These are phyloP conservation scores for Lepidocyrtinus sp. DNA, from an alignment of 2,888 invertebrate genomes.

Conservation along the genomic window DNA sequence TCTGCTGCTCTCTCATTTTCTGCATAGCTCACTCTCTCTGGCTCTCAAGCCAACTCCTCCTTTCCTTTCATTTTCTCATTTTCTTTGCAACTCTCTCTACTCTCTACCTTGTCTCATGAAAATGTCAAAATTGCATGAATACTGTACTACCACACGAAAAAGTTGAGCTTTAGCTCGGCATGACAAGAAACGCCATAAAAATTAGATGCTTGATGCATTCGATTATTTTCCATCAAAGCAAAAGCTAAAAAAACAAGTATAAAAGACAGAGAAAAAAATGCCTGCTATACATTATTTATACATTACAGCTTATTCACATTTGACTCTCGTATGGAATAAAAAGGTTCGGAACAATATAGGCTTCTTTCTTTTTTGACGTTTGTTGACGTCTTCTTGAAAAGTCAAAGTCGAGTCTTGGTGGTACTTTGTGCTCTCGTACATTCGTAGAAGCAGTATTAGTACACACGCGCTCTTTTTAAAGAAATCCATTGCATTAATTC, in stretches of 20 bases:
- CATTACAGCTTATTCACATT: too few species aligned
- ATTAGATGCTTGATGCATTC: neutral
- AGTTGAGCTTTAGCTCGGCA: too few species aligned
- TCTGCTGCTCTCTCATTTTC: constrained; percentile 5
- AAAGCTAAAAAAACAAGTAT: neutral
- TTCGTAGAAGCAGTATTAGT: neutral
- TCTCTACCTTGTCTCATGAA: constrained; percentile 12
- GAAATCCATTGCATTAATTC: neutral
- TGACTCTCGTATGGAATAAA: neutral
- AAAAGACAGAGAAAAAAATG: too few species aligned
- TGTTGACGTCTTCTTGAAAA: neutral
- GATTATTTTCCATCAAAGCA: neutral
- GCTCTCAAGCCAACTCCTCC: constrained; percentile 6
- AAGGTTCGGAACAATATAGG: neutral
- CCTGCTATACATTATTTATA: neutral
- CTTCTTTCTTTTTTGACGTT: neutral
- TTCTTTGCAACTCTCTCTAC: neutral
- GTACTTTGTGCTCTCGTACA: neutral
- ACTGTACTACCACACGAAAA: neutral
- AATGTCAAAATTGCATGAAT: constrained; percentile 57
- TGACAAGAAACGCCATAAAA: neutral
- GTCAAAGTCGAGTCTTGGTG: neutral
- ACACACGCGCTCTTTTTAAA: too few species aligned
- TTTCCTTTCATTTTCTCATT: neutral
- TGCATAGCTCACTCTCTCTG: neutral